phyloP scores from a whole-genome alignment of 2,888 invertebrate species.

The Pseudeuparius sepicola region DNA sequence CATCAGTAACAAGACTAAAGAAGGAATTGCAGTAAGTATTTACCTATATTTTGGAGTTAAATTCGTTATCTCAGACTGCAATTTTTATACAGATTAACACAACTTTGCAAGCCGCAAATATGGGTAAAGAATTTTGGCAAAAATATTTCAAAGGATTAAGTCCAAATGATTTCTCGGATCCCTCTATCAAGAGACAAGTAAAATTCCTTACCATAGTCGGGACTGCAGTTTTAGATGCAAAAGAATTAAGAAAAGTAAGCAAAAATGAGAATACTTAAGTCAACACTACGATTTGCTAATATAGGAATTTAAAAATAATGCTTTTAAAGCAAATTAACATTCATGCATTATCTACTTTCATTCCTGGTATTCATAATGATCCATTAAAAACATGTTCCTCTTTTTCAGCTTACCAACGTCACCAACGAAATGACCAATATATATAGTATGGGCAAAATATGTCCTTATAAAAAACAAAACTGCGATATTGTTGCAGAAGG shows the following conservation, averaged over 20 bases:
- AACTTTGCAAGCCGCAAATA: constrained; percentile 29
- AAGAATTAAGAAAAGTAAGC: constrained; percentile 35
- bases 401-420: constrained; percentile 26
- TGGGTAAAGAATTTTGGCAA: constrained; percentile 38
- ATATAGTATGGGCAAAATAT: constrained; percentile 41
- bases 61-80: no score
- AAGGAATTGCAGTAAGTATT: constrained; percentile 27
- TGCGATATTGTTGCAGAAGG: constrained; percentile 32
- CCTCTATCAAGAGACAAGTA: constrained; percentile 38
- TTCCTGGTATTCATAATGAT: no score
- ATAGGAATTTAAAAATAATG: no score
- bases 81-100: constrained; percentile 30
- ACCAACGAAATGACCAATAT: constrained; percentile 30
- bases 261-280: not conserved
- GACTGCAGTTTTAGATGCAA: constrained; percentile 37
- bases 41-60: no score
- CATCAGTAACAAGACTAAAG: constrained; percentile 30
- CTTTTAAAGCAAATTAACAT: no score
- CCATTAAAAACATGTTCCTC: no score
- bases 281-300: no score
- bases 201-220: constrained; percentile 41
- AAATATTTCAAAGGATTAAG: constrained; percentile 33
- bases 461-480: constrained; percentile 34
- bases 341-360: no score
- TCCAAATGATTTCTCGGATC: constrained; percentile 38